These are phyloP conservation scores for Gymnobelideus leadbeateri DNA, from an alignment of 2,113 vertebrate genomes.

Conservation along the genomic window DNA sequence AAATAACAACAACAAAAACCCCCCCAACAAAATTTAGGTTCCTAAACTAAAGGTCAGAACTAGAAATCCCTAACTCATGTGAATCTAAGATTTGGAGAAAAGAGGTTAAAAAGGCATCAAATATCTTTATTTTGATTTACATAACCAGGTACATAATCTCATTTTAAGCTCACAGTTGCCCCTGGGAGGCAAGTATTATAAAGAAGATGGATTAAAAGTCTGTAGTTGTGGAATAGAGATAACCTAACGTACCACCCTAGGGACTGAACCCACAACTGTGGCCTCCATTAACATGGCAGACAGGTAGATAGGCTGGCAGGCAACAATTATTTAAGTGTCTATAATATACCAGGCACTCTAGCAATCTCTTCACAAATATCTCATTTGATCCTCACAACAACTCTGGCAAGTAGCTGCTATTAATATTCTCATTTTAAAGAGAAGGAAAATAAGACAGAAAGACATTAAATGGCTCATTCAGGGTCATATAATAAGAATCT, in stretches of 20 bases:
- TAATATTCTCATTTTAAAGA: background rate
- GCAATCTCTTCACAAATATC: background rate
- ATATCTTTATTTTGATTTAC: background rate
- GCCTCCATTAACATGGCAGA: background rate
- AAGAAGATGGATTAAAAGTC: background rate
- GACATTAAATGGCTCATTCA: background rate
- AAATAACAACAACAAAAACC: no score
- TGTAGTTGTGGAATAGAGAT: background rate
- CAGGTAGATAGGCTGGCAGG: no score
- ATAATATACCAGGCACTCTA: background rate
- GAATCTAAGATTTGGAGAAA: background rate
- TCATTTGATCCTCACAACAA: background rate
- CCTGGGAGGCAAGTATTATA: background rate
- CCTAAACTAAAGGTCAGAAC: no score
- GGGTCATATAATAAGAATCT: background rate
- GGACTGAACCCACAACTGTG: background rate
- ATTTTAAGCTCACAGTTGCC: background rate
- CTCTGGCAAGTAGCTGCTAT: background rate
- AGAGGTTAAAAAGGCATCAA: background rate
- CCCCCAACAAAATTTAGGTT: no score
- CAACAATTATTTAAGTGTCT: background rate
- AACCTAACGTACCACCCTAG: background rate
- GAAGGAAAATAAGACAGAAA: background rate
- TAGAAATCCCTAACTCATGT: background rate
- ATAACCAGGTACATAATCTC: background rate